A percentile compares a stretch with the other conserved stretches of the same genome.
Evolutionary conservation across 2,113 vertebrate species (phyloP).

Genomic region (Siniperca knerii): DNA sequence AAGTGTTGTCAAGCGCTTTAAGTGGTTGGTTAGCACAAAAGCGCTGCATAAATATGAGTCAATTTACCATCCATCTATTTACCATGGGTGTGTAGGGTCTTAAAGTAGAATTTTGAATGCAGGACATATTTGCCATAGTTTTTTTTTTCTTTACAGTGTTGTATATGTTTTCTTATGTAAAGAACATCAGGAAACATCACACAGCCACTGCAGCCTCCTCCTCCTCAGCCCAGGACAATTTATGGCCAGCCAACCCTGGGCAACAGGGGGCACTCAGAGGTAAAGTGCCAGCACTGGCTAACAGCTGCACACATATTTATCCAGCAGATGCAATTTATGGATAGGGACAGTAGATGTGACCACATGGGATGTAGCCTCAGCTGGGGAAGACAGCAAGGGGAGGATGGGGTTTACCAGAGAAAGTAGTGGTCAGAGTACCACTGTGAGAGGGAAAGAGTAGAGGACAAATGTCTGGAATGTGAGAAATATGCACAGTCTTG

Average conservation of each 20-base stretch:
- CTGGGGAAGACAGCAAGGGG: constrained; percentile 9
- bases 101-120: background rate
- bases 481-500: background rate
- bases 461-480: constrained; percentile 11
- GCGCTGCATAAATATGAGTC: too few relatives aligned
- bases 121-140: background rate
- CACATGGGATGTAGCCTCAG: constrained; percentile 47
- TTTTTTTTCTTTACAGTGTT: background rate
- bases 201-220: constrained; percentile 49
- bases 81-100: background rate
- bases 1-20: too few relatives aligned
- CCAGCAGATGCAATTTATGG: constrained; percentile 71
- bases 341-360: constrained; percentile 57
- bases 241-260: constrained; percentile 58
- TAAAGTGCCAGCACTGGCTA: constrained; percentile 72
- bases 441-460: background rate
- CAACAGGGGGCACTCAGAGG: constrained; percentile 71
- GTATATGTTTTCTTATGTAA: background rate
- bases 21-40: too few relatives aligned
- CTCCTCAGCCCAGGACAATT: constrained; percentile 54
- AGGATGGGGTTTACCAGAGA: constrained; percentile 21
- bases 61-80: too few relatives aligned
- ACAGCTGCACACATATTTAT: constrained; percentile 79
- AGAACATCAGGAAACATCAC: constrained; percentile 12
- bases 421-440: background rate